Percentiles rank a stretch among this genome's conserved stretches.
Conservation (phyloP, 1,140 invertebrate species). For the Marisa cornuarietis region DNA sequence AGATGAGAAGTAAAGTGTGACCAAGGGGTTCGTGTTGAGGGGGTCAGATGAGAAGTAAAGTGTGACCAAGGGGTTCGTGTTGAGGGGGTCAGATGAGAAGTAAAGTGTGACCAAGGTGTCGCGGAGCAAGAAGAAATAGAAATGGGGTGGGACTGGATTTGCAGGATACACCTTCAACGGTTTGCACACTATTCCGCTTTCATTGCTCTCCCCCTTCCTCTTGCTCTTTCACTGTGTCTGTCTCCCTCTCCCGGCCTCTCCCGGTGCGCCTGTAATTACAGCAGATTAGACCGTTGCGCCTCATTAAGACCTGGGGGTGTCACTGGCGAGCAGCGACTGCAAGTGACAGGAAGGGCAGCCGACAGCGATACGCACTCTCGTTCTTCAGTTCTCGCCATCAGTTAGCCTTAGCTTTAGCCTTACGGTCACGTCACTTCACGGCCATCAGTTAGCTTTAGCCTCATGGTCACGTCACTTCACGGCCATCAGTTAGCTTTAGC, state of each 20-base stretch:
- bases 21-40: not conserved
- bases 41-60: not conserved
- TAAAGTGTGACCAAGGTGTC: not conserved
- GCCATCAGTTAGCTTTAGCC: too few species aligned
- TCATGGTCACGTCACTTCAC: too few species aligned
- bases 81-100: not conserved
- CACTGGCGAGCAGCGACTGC: constrained; percentile 1
- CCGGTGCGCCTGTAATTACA: not conserved
- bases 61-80: not conserved
- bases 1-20: not conserved
- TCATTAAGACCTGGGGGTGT: not conserved
- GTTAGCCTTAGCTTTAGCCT: too few species aligned
- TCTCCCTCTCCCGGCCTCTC: not conserved
- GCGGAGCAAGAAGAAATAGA: not conserved
- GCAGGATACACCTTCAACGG: not conserved
- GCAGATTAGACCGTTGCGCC: constrained; percentile 8
- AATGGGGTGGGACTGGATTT: not conserved
- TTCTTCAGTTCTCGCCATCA: too few species aligned
- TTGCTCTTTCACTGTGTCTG: not conserved
- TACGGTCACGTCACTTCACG: too few species aligned
- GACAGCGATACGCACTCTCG: not conserved
- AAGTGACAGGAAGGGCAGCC: not conserved
- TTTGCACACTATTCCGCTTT: not conserved
- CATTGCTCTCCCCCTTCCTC: not conserved
- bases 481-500: too few species aligned